Evolutionary conservation across 2,888 invertebrate genomes (phyloP).

Genomic region (Mesorhabditis sp.): DNA sequence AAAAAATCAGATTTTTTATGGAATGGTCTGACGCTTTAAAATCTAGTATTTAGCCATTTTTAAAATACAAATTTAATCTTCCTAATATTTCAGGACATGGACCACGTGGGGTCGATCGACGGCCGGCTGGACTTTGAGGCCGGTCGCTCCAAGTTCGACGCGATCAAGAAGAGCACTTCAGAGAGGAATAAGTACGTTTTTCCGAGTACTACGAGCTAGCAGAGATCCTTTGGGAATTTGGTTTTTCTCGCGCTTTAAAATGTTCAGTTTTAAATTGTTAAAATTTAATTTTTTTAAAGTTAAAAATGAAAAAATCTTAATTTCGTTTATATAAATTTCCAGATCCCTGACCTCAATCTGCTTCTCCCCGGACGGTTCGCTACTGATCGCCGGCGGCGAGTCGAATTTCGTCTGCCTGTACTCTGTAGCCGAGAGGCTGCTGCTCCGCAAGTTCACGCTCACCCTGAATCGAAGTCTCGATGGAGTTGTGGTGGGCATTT

Average conservation of each 20-base stretch:
- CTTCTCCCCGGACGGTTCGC: constrained; percentile 88
- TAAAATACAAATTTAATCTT: too few species aligned
- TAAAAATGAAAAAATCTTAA: not conserved
- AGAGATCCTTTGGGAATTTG: too few species aligned
- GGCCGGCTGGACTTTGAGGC: constrained; percentile 84
- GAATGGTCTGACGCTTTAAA: too few species aligned
- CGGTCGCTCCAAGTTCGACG: constrained; percentile 76
- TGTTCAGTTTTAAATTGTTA: too few species aligned
- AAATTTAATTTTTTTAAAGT: too few species aligned
- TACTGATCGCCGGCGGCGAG: constrained; percentile 84
- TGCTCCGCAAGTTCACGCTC: constrained; percentile 86
- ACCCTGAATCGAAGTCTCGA: constrained; percentile 91
- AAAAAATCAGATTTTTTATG: too few species aligned
- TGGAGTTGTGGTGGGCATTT: constrained; percentile 76
- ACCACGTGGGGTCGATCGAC: constrained; percentile 72
- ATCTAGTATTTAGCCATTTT: too few species aligned
- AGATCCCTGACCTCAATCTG: constrained; percentile 86
- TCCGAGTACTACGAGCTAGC: too few species aligned
- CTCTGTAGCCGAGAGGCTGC: constrained; percentile 75
- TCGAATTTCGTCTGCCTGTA: constrained; percentile 93
- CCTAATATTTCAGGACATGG: not conserved
- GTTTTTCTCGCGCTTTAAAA: too few species aligned
- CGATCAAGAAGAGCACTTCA: constrained; percentile 80
- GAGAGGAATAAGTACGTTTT: constrained; percentile 49
- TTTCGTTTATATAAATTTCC: constrained; percentile 50